phyloP scores from a whole-genome alignment of 92 coral and sea anemone genomes.

The Porites cylindrica region DNA sequence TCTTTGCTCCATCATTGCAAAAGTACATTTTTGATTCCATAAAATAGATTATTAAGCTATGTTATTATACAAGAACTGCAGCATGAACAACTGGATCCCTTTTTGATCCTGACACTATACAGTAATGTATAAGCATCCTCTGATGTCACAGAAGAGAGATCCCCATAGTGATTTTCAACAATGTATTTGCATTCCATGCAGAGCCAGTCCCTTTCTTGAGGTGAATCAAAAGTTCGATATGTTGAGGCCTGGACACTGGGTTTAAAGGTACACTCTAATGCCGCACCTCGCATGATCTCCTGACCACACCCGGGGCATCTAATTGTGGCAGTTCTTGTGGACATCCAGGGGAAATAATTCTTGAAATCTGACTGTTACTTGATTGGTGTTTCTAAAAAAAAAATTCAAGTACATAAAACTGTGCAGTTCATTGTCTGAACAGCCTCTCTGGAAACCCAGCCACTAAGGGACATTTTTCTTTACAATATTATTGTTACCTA shows the following conservation, averaged over 20 bases:
- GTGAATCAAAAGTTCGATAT: slow-evolving; percentile 59
- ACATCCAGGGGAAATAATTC: no score
- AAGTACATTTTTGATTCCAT: background rate
- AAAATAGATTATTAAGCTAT: background rate
- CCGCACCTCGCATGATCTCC: slow-evolving; percentile 83
- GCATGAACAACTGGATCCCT: slow-evolving; percentile 56
- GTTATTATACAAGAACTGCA: slow-evolving; percentile 27
- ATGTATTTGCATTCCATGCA: slow-evolving; percentile 94
- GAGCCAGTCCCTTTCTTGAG: slow-evolving; percentile 78
- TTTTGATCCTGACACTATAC: slow-evolving; percentile 76
- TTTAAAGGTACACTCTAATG: slow-evolving; percentile 83
- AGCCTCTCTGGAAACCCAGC: no score
- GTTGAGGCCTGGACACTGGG: slow-evolving; percentile 49
- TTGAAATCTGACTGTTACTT: background rate
- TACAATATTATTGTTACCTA: no score
- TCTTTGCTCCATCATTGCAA: no score
- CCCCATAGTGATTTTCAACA: slow-evolving; percentile 88
- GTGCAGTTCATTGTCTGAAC: background rate
- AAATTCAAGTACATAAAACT: background rate
- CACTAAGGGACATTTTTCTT: no score
- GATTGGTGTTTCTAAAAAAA: background rate
- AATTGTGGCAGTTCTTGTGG: slow-evolving; percentile 44
- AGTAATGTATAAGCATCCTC: slow-evolving; percentile 85
- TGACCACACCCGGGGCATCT: slow-evolving; percentile 91
- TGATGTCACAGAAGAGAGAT: slow-evolving; percentile 70